phyloP scores from a whole-genome alignment of 2,113 vertebrate species.

The Orycteropus afer region DNA sequence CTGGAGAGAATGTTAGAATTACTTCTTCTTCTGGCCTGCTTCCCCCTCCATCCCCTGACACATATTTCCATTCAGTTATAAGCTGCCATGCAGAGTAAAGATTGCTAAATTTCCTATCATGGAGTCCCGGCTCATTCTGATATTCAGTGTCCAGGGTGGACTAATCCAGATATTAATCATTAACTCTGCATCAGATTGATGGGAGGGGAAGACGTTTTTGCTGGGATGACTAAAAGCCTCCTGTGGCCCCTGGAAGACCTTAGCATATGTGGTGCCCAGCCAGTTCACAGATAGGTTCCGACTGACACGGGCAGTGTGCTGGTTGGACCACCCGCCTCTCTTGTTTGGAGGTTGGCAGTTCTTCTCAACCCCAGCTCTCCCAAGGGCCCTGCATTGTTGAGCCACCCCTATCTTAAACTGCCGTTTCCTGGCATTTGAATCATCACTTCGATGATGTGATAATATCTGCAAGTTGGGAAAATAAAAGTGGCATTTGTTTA shows the following conservation, averaged over 20 bases:
- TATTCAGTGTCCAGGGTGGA: constrained; percentile 23
- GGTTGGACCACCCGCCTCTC: constrained; percentile 43
- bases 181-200: constrained; percentile 81
- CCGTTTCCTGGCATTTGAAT: constrained; percentile 86
- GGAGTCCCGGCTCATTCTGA: constrained; percentile 29
- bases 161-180: constrained; percentile 78
- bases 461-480: constrained; percentile 88
- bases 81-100: neutral
- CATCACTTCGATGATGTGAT: constrained; percentile 87
- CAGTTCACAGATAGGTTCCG: neutral
- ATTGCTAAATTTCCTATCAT: constrained; percentile 47
- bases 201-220: constrained; percentile 81
- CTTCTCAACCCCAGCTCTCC: constrained; percentile 63
- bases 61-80: neutral
- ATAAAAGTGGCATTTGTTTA: constrained; percentile 89
- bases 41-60: neutral
- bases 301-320: neutral
- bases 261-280: neutral
- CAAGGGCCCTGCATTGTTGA: constrained; percentile 75
- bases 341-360: constrained; percentile 51
- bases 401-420: constrained; percentile 77
- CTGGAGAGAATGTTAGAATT: constrained; percentile 46
- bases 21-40: neutral
- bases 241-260: constrained; percentile 44
- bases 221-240: constrained; percentile 54